Conservation (phyloP, 64 coral and sea anemone species). For the Stichodactyla mertensii region DNA sequence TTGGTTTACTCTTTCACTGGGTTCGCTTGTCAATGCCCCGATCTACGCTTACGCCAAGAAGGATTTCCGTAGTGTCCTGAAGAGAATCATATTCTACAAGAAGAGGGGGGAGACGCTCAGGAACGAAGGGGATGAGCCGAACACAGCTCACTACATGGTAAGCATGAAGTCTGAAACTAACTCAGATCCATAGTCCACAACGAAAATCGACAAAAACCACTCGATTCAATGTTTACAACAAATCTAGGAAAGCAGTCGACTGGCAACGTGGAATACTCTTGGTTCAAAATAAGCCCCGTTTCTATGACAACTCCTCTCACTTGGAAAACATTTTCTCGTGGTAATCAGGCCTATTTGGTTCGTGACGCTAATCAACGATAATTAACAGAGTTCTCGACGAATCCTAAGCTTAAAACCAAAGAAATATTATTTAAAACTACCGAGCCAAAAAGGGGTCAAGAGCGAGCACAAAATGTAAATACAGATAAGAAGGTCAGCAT, state of each 20-base stretch:
- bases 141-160: constrained; percentile 8
- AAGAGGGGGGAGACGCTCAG: neutral
- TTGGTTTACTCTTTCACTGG: neutral
- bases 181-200: neutral
- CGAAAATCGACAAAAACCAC: neutral
- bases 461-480: neutral
- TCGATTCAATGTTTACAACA: neutral
- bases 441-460: neutral
- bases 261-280: neutral
- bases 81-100: neutral
- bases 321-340: neutral
- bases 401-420: neutral
- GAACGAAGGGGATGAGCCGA: neutral
- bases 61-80: constrained; percentile 11
- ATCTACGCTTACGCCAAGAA: constrained; percentile 22
- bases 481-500: neutral
- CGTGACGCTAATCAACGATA: neutral
- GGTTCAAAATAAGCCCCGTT: neutral
- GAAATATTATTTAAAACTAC: neutral
- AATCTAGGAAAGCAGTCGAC: neutral
- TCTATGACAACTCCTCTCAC: neutral
- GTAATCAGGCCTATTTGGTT: neutral
- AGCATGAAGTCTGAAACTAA: neutral
- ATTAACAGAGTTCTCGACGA: neutral
- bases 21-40: constrained; percentile 13